Percentiles rank a stretch among this genome's conserved stretches.
Conservation (phyloP, 2,888 invertebrate genomes). For the Cephus runcator region DNA sequence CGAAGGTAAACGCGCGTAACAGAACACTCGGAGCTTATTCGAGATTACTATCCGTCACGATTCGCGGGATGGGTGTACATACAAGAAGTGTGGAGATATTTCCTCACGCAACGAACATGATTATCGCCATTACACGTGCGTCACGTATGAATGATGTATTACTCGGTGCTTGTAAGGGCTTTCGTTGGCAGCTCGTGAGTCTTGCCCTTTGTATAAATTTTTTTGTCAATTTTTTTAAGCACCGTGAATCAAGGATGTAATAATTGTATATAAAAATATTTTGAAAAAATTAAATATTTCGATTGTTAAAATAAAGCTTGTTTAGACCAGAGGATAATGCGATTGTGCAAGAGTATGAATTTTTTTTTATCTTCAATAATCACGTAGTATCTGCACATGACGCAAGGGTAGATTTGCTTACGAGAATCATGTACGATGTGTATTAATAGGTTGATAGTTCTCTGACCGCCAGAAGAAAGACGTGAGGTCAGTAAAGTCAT, state of each 20-base stretch:
- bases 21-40: not conserved
- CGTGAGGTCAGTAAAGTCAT: constrained; percentile 3
- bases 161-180: not conserved
- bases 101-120: not conserved
- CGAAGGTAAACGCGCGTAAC: not conserved
- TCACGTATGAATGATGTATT: constrained; percentile 2
- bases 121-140: not conserved
- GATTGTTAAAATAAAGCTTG: not conserved
- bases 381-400: not conserved
- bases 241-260: not conserved
- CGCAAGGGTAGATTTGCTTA: not conserved
- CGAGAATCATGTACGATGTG: not conserved
- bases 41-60: not conserved
- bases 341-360: not conserved
- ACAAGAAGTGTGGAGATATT: not conserved
- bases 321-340: not conserved
- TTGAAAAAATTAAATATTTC: not conserved
- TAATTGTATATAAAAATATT: not conserved
- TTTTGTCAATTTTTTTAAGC: not conserved
- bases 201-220: not conserved
- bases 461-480: not conserved
- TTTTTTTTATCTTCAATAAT: not conserved
- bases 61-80: not conserved
- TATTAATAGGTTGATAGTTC: constrained; percentile 3
- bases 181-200: not conserved